A percentile compares a stretch with the other conserved stretches of the same genome.
phyloP scores from a whole-genome alignment of 2,888 invertebrate species.

The Rutpela maculata region DNA sequence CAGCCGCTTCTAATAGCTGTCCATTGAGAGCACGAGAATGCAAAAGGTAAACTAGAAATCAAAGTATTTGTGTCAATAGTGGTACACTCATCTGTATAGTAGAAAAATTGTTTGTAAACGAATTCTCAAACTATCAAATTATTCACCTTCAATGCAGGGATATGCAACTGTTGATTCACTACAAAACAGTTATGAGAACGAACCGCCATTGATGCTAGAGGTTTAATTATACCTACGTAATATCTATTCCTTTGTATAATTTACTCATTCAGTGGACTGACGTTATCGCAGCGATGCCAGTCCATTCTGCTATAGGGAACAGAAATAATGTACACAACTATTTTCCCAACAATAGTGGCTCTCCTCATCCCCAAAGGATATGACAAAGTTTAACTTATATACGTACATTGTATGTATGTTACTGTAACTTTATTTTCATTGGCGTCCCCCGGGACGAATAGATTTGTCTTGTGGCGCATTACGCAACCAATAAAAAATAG shows the following conservation, averaged over 20 bases:
- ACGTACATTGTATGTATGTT: constrained; percentile 7
- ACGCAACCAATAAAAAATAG: neutral
- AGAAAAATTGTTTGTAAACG: neutral
- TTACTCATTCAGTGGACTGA: constrained; percentile 30
- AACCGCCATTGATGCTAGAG: neutral
- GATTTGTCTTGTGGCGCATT: neutral
- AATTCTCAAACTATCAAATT: too few species aligned
- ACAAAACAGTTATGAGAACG: neutral
- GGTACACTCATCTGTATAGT: neutral
- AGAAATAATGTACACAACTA: constrained; percentile 26
- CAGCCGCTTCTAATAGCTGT: too few species aligned
- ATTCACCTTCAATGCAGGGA: too few species aligned
- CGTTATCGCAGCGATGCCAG: constrained; percentile 21
- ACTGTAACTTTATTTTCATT: constrained; percentile 3
- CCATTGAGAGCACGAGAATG: too few species aligned
- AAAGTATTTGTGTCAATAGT: too few species aligned
- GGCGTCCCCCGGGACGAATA: neutral
- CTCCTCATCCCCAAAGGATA: constrained; percentile 20
- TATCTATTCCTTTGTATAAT: constrained; percentile 32
- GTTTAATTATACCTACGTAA: neutral
- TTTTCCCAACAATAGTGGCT: constrained; percentile 20
- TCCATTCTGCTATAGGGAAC: constrained; percentile 15
- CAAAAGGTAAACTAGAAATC: too few species aligned
- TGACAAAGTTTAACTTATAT: constrained; percentile 27
- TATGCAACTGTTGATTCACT: neutral